Percentiles rank a stretch among this genome's conserved stretches.
Conservation (phyloP, 2,888 invertebrate genomes). For the Drosophila anomalata region DNA sequence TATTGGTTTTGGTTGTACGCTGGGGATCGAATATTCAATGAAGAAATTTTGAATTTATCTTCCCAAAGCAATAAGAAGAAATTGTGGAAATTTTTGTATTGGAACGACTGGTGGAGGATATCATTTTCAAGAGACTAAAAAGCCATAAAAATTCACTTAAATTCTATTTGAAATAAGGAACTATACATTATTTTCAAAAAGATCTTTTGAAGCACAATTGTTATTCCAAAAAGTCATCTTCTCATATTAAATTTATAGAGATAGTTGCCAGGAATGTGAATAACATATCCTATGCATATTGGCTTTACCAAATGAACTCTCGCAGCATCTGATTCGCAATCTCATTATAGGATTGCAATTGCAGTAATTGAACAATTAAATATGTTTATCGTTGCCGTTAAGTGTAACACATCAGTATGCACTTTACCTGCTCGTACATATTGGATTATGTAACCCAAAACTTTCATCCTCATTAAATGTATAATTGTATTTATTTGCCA, state of each 20-base stretch:
- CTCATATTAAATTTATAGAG: conserved; percentile 10
- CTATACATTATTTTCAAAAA: too few species aligned
- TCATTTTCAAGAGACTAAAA: background rate
- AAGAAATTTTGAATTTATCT: conserved; percentile 31
- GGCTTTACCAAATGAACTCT: conserved; percentile 25
- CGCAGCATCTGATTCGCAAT: conserved; percentile 36
- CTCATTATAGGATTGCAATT: conserved; percentile 45
- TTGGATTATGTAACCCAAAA: conserved; percentile 58
- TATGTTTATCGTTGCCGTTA: conserved; percentile 46
- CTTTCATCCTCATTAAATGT: conserved; percentile 44
- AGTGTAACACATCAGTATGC: conserved; percentile 49
- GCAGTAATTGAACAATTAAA: conserved; percentile 55
- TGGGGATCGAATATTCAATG: conserved; percentile 42
- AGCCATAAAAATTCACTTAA: background rate
- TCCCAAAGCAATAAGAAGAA: conserved; percentile 11
- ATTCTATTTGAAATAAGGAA: background rate
- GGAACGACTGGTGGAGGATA: background rate
- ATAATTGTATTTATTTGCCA: conserved; percentile 33
- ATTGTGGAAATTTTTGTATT: background rate
- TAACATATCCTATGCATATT: conserved; percentile 2
- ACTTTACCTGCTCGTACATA: conserved; percentile 41
- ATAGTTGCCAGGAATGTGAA: background rate
- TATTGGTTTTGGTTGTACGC: conserved; percentile 41
- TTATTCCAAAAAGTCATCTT: background rate
- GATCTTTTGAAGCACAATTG: too few species aligned